Base-by-base conservation (phyloP, 2,797 vertebrate species). In the Channa striata region DNA sequence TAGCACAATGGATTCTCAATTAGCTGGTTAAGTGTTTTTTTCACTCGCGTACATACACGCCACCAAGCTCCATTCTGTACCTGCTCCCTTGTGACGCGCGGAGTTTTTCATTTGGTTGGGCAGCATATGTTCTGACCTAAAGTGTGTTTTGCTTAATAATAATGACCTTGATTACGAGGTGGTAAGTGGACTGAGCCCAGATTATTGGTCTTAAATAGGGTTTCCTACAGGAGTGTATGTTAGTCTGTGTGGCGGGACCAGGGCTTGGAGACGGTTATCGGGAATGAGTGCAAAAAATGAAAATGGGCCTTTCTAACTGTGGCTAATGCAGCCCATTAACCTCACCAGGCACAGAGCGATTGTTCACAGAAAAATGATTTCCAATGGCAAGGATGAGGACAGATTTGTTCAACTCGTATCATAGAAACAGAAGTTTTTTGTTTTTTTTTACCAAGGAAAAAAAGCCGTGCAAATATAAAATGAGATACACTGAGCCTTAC, bases 151-250 rank as follows among this genome's bases (percentile, higher is more conserved):
- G 33, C 33, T 72, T 46, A 59, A 16, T 20, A 40, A 57, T 56
- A 74, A 72, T 72, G 33, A 42, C 36, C 50, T 75, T 34, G 39
- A 54, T 63, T 70, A 67, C 47, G 40, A 34, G 48, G 16, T 62
- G 43, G 49, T 65, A 66, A 66, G 37, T 53, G 53, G 36, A 54
- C 67, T 37, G 53, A 59, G 69, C 44, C 44, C 6, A 47, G n/a
- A n/a, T 80, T 74, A 66, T 74, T 57, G 68, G 44, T 59, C 44
- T 56, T 5, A 23, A 61, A n/a, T n/a, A n/a, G n/a, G n/a, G n/a
- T n/a, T n/a, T n/a, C 65, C 8, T 53, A 53, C 23, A 43, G 25
- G 23, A 44, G 47, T n/a, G n/a, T 21, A 11, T 47, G 44, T 67
- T 10, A n/a, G 36, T 70, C 40, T 10, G 9, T 33, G 36, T 37